Conservation (phyloP, 2,113 vertebrate genomes). For the Columba livia region DNA sequence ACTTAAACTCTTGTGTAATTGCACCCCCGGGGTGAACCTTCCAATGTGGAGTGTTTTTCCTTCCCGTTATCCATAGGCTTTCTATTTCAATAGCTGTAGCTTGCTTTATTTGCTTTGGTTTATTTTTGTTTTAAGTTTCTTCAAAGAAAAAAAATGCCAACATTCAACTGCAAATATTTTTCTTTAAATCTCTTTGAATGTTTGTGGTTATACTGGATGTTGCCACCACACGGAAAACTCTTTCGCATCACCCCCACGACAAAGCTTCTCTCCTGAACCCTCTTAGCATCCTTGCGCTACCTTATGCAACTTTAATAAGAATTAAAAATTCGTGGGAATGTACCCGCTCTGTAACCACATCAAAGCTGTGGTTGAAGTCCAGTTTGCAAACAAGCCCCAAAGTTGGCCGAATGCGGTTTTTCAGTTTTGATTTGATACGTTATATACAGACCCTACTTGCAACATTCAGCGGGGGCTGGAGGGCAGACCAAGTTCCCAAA, state of each 20-base stretch:
- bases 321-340: background rate
- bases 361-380: background rate
- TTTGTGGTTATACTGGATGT: background rate
- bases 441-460: background rate
- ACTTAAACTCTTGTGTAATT: background rate
- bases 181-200: background rate
- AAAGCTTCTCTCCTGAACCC: background rate
- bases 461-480: background rate
- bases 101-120: background rate
- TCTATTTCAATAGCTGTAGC: background rate
- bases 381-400: background rate
- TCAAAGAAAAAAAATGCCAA: background rate
- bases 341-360: background rate
- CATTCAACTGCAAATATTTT: background rate
- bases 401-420: background rate
- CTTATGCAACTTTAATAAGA: background rate
- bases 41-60: background rate
- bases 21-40: background rate
- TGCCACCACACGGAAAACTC: background rate
- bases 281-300: background rate
- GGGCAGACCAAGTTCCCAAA: background rate
- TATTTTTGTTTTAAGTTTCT: background rate
- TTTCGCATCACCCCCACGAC: accelerated
- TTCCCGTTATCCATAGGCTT: accelerated
- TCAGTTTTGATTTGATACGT: background rate